Evolutionary conservation across 30 jellyfish, hydroid and myxozoan genomes (phyloP).

Genomic region (Morbakka virulenta): DNA sequence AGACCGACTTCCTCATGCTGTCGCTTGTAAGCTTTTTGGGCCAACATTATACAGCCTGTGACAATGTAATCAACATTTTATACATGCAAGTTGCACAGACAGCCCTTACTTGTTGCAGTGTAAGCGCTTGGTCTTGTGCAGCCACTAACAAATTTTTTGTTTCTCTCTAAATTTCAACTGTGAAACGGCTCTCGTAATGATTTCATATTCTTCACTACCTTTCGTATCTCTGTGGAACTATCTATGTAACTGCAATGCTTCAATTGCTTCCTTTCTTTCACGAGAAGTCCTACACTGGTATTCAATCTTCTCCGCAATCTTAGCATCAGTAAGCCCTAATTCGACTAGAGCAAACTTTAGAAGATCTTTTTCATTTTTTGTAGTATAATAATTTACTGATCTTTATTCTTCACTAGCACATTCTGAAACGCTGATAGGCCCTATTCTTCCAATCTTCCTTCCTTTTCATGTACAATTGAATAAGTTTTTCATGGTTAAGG

Average conservation of each 20-base stretch:
- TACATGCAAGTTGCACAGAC: too few relatives aligned
- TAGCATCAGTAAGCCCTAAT: constrained; percentile 27
- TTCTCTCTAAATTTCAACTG: constrained; percentile 21
- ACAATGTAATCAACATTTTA: too few relatives aligned
- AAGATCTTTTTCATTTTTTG: constrained; percentile 11
- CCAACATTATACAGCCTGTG: too few relatives aligned
- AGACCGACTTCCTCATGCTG: constrained; percentile 30
- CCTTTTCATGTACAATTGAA: constrained; percentile 14
- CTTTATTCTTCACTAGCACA: constrained; percentile 1
- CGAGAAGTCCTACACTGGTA: constrained; percentile 1
- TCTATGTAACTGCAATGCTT: constrained; percentile 27
- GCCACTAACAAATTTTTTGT: constrained; percentile 13
- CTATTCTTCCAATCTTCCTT: constrained; percentile 21
- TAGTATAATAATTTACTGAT: background rate
- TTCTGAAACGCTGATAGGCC: constrained; percentile 13
- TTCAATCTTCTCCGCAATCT: constrained; percentile 30
- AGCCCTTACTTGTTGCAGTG: too few relatives aligned
- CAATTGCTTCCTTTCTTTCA: constrained; percentile 18
- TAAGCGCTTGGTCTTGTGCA: too few relatives aligned
- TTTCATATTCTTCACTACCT: constrained; percentile 28
- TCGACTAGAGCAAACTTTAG: background rate
- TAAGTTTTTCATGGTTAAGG: constrained; percentile 9
- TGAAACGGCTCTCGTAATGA: constrained; percentile 28
- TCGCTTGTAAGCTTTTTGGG: too few relatives aligned
- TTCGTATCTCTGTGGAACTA: constrained; percentile 17